Percentiles rank a stretch among this genome's conserved stretches.
Evolutionary conservation across 2,888 invertebrate species (phyloP).

Genomic region (Mesoligia furuncula): DNA sequence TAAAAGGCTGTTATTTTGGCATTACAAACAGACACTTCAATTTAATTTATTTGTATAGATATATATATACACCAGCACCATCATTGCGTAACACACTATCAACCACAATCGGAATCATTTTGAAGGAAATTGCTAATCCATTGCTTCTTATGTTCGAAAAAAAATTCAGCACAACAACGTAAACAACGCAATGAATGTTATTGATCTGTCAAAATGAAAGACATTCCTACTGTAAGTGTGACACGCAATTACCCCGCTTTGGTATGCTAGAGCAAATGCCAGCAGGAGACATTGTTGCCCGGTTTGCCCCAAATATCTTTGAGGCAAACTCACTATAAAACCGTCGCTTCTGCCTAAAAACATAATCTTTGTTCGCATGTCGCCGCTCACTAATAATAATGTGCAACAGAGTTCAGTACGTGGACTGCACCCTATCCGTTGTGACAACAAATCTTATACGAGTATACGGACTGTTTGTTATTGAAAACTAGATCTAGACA

Average conservation of each 20-base stretch:
- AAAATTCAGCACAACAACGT: too few species aligned
- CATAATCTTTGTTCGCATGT: constrained; percentile 65
- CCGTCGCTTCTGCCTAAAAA: constrained; percentile 45
- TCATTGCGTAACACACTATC: too few species aligned
- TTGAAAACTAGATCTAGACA: constrained; percentile 67
- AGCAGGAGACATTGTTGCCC: not conserved
- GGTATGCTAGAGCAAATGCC: not conserved
- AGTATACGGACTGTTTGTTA: constrained; percentile 59
- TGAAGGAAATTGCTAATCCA: too few species aligned
- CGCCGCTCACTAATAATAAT: constrained; percentile 76
- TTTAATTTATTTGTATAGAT: too few species aligned
- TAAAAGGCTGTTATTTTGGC: too few species aligned
- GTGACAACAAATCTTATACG: constrained; percentile 74
- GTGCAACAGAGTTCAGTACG: constrained; percentile 71
- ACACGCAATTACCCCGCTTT: too few species aligned
- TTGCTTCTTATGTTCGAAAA: too few species aligned
- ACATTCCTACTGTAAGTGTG: too few species aligned
- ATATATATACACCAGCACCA: not conserved
- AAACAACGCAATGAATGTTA: too few species aligned
- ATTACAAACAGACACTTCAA: too few species aligned
- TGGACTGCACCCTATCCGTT: constrained; percentile 67
- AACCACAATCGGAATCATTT: too few species aligned
- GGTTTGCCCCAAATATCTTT: not conserved
- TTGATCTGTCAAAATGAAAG: too few species aligned
- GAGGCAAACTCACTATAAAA: not conserved